Evolutionary conservation across 2,888 invertebrate species (phyloP), one percentile per base, ranked within the genome.

Genomic region (Tenthredo amoena): DNA sequence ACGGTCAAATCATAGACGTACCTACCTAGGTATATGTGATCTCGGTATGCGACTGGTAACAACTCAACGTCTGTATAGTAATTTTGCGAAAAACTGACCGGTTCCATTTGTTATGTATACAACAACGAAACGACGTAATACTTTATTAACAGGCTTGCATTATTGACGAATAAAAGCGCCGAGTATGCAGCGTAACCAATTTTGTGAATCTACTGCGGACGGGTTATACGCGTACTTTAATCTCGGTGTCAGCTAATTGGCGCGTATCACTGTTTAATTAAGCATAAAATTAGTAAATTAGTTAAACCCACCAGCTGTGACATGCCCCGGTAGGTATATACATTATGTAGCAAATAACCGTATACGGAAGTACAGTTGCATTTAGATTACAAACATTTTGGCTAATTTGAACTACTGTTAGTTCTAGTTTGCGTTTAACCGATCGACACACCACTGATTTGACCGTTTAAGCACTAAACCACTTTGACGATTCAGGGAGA

Each of bases 231-330:
- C 34, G 62, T 58, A 81, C 62, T 81, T 81, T 62, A 58, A 81
- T 58, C 58, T 81, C 62, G 81, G 81, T 62, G 40, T n/a, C 62
- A 40, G 81, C 62, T 81, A 81, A 81, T 81, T 81, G 81, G 81
- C 81, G 81, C 62, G 81, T 81, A 81, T 81, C 81, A 62, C 58
- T 87, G 88, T 89, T 91, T 89, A 91, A 91, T 90, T 89, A 91
- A 90, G 89, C 91, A 87, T 89, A 87, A 91, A 91, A 91, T 91
- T 89, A 89, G 89, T 88, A 91, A 91, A 91, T 91, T 91, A 90
- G 90, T 90, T 88, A 89, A 90, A 86, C 26, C 58, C 81, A 81
- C 40, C 81, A 10, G 81, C 81, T 81, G 81, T 58, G 86, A 86
- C 82, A 87, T 84, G 83, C 85, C 50, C 81, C 74, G 62, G 77